Evolutionary conservation across 2,797 vertebrate species (phyloP).

Genomic region (Sitta carolinensis): DNA sequence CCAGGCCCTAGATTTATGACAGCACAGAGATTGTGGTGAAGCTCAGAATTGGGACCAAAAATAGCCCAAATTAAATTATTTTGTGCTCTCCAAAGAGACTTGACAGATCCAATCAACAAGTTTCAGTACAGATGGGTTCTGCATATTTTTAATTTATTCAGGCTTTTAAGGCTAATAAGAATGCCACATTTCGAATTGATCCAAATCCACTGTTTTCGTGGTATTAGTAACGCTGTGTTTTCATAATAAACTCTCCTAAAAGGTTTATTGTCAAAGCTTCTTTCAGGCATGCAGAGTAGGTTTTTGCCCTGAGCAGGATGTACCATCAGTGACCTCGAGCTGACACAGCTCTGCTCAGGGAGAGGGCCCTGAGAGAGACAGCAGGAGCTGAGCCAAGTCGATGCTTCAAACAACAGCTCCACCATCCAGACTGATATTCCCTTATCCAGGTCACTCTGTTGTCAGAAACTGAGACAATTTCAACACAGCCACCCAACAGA

Average conservation of each 20-base stretch:
- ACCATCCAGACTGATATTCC: neutral
- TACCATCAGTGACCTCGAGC: conserved; percentile 18
- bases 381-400: neutral
- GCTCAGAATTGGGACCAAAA: neutral
- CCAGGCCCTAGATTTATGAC: neutral
- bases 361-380: neutral
- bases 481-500: neutral
- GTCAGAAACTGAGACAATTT: neutral
- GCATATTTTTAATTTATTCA: conserved; percentile 46
- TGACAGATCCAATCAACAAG: conserved; percentile 40
- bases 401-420: neutral
- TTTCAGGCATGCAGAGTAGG: conserved; percentile 29
- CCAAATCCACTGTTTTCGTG: conserved; percentile 23
- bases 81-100: neutral
- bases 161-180: conserved; percentile 26
- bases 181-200: conserved; percentile 1
- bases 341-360: neutral
- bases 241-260: conserved; percentile 44
- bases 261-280: conserved; percentile 47
- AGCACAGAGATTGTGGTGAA: neutral
- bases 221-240: conserved; percentile 24
- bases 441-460: neutral
- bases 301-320: conserved; percentile 39
- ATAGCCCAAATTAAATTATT: neutral
- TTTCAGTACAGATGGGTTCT: conserved; percentile 43